Evolutionary conservation across 2,888 invertebrate species (phyloP), one percentile per base, ranked within the genome.

Genomic region (Xiphydria camelus): DNA sequence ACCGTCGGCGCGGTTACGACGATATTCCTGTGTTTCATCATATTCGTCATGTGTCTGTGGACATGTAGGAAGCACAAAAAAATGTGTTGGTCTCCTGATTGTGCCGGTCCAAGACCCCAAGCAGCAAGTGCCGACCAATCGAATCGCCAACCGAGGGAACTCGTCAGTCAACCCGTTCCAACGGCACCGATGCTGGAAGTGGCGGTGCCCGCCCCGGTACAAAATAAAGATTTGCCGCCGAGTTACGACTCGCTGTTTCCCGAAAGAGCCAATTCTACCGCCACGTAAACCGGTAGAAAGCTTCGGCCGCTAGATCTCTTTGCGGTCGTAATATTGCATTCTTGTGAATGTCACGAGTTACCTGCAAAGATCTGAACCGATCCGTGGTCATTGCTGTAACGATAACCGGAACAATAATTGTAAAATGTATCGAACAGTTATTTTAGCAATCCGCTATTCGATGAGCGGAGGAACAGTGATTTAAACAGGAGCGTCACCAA

Each of bases 201-300:
- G 1, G 65, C 68, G 1, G 64, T 72, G 14, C 55, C 75, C 12
- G 56, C 74, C 5, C 57, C 69, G 2, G 71, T 74, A 7, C 71
- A 72, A 7, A 78, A 80, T 55, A 81, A 82, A 57, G 81, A 82
- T 68, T 64, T 81, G 43, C 82, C 82, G 2, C 82, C 82, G 4
- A 79, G 80, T 25, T 82, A 82, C 51, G 80, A 81, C 43, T 80
- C 80, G 32, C 62, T 82, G 36, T 82, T 81, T 59, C 81, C 82
- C 2, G 68, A 70, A 47, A 67, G 64, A 48, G 47, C 64, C 23
- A 63, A 62, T 59, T 49, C 68, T 44, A 49, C 60, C 31, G 57
- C 61, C 47, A 57, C 64, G 48, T 62, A 54, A 61, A 40, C 47
- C 49, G 40, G 41, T 25, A 12, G 32, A 4, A 10, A 25, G 25